Evolutionary conservation across 2,888 invertebrate species (phyloP).

Genomic region (Dexiosoma caninum): DNA sequence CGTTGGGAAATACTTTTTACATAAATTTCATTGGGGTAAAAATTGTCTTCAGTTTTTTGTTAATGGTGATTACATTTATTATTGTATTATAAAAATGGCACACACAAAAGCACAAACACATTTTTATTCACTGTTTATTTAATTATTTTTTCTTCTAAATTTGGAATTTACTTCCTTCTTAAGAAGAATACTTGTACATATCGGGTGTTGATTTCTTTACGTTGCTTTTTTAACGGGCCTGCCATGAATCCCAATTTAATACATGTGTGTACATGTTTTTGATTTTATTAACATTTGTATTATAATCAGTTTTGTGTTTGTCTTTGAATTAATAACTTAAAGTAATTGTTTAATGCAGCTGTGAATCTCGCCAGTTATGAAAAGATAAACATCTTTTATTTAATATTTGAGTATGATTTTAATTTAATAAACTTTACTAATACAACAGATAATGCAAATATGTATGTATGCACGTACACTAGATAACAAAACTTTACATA

Average conservation of each 20-base stretch:
- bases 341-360: background rate
- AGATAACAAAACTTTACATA: too few species aligned
- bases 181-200: background rate
- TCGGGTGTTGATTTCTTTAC: constrained; percentile 12
- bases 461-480: too few species aligned
- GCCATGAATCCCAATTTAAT: constrained; percentile 51
- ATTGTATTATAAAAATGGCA: background rate
- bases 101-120: background rate
- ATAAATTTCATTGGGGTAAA: background rate
- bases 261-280: background rate
- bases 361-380: background rate
- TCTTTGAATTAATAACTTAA: background rate
- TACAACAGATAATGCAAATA: too few species aligned
- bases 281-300: background rate
- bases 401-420: too few species aligned
- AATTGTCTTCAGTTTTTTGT: background rate
- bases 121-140: background rate
- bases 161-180: constrained; percentile 53
- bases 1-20: background rate
- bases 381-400: too few species aligned
- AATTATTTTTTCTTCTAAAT: constrained; percentile 19
- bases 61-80: background rate
- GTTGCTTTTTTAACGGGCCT: constrained; percentile 8
- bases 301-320: background rate
- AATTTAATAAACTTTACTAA: too few species aligned